Percentiles rank a stretch among this genome's conserved stretches.
These are phyloP conservation scores for Sylvia borin DNA, from an alignment of 2,797 vertebrate genomes.

Conservation along the genomic window DNA sequence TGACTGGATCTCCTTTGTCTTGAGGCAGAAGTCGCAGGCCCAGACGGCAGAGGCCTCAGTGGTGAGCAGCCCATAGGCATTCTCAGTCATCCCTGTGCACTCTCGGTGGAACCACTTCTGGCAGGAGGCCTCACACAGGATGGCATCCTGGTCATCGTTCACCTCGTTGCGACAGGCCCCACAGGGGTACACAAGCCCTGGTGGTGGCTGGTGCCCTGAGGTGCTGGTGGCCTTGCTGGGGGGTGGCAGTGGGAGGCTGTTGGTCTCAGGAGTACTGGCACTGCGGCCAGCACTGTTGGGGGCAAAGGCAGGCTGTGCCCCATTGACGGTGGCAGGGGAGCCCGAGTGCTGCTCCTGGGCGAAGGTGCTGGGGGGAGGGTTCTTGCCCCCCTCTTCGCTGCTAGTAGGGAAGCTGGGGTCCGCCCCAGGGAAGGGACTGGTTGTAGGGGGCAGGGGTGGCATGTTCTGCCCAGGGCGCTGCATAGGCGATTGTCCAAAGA, in stretches of 20 bases:
- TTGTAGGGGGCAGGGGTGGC: slow-evolving; percentile 84
- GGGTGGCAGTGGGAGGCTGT: slow-evolving; percentile 86
- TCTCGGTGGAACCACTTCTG: slow-evolving; percentile 98
- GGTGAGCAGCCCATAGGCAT: slow-evolving; percentile 93
- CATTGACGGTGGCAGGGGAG: slow-evolving; percentile 77
- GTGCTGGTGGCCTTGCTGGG: slow-evolving; percentile 71
- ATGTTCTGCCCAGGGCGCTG: slow-evolving; percentile 72
- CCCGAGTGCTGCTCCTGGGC: slow-evolving; percentile 88
- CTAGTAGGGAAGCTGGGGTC: slow-evolving; percentile 70
- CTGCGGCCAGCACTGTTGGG: slow-evolving; percentile 80
- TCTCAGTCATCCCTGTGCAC: slow-evolving; percentile 96
- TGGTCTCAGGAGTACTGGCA: slow-evolving; percentile 85
- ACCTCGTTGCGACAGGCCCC: slow-evolving; percentile 94
- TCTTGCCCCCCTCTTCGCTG: slow-evolving; percentile 71
- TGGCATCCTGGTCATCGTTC: slow-evolving; percentile 96
- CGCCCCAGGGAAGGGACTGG: slow-evolving; percentile 78
- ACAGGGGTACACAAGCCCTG: slow-evolving; percentile 83
- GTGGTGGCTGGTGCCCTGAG: slow-evolving; percentile 77
- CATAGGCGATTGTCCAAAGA: slow-evolving; percentile 77
- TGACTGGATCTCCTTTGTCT: slow-evolving; percentile 97
- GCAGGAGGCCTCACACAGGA: slow-evolving; percentile 95
- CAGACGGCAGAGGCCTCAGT: slow-evolving; percentile 93
- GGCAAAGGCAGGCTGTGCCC: slow-evolving; percentile 82
- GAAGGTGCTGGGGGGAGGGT: slow-evolving; percentile 80
- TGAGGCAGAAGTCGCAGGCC: slow-evolving; percentile 98